Evolutionary conservation across 2,113 vertebrate species (phyloP).

Genomic region (Hirundichthys speculiger): DNA sequence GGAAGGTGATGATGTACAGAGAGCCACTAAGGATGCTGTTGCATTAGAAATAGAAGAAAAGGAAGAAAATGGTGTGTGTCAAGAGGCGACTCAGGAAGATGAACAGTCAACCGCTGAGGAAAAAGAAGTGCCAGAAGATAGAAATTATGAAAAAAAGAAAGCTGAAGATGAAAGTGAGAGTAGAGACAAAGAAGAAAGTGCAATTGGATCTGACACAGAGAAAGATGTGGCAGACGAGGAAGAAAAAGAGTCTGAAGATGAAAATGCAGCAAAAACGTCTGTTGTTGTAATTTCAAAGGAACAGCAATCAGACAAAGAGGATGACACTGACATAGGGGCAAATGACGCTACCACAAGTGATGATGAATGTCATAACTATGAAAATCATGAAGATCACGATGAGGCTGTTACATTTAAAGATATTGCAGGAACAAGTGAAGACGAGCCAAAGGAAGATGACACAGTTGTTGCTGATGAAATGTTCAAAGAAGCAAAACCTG

Average conservation of each 20-base stretch:
- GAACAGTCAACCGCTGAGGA: conserved; percentile 32
- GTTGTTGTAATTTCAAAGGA: too few species aligned
- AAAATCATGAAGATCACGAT: background rate
- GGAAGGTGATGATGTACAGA: conserved; percentile 9
- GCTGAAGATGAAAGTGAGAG: background rate
- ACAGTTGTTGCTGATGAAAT: background rate
- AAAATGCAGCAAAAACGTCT: too few species aligned
- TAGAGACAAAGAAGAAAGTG: too few species aligned
- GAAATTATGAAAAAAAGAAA: background rate
- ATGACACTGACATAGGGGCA: background rate
- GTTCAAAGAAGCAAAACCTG: conserved; percentile 2
- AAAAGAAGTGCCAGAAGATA: conserved; percentile 1
- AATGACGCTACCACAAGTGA: conserved; percentile 6
- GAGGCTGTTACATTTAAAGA: too few species aligned
- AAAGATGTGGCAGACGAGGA: background rate
- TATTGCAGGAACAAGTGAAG: conserved; percentile 8
- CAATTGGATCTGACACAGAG: background rate
- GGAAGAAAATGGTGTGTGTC: background rate
- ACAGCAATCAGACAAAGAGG: background rate
- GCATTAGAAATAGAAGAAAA: conserved; percentile 28
- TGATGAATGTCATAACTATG: conserved; percentile 15
- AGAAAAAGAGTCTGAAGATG: conserved; percentile 17
- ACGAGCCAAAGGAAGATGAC: background rate
- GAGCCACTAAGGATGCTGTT: conserved; percentile 6
- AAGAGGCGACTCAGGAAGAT: conserved; percentile 11